Evolutionary conservation across 2,113 vertebrate genomes (phyloP).

Genomic region (Mandrillus leucophaeus): DNA sequence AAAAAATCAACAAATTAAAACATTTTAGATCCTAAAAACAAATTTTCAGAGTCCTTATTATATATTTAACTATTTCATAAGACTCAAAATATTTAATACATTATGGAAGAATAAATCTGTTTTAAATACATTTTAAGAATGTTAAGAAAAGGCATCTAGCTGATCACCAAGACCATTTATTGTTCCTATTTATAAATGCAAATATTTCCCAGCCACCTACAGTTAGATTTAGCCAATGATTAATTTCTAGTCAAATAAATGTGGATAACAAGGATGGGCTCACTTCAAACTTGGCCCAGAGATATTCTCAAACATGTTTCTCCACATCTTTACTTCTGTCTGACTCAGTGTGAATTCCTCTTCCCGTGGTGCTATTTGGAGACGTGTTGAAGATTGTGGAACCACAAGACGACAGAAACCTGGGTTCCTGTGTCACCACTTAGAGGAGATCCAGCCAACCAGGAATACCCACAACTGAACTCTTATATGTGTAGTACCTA

Average conservation of each 20-base stretch:
- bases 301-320: neutral
- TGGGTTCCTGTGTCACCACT: neutral
- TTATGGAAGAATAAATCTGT: neutral
- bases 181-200: neutral
- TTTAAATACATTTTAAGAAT: neutral
- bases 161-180: neutral
- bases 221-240: neutral
- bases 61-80: neutral
- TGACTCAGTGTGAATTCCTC: neutral
- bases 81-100: neutral
- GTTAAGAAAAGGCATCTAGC: neutral
- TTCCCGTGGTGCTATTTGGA: neutral
- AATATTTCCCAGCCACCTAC: neutral
- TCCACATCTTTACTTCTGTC: neutral
- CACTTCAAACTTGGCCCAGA: neutral
- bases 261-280: neutral
- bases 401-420: neutral
- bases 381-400: neutral
- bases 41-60: neutral
- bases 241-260: neutral
- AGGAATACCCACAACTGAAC: fast-evolving
- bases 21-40: neutral
- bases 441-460: neutral
- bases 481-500: neutral
- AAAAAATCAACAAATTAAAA: neutral